phyloP scores from a whole-genome alignment of 2,888 invertebrate genomes.

The Tetranychus piercei region DNA sequence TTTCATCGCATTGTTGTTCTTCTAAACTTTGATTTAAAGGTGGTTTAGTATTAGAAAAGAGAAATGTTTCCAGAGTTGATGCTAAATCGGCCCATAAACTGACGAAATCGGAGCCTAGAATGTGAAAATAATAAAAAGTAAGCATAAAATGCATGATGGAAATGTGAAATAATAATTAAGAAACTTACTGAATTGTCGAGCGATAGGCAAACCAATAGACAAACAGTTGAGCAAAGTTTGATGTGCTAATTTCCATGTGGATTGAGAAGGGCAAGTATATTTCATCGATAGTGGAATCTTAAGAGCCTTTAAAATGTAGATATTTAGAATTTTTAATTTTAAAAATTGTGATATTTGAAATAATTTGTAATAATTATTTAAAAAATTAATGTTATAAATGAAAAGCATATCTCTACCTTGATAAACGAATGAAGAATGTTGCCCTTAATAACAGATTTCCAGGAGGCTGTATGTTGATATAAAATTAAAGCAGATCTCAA shows the following conservation, averaged over 20 bases:
- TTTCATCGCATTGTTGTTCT: conserved; percentile 45
- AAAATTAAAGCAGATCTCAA: conserved; percentile 52
- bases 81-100: conserved; percentile 63
- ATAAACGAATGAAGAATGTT: conserved; percentile 52
- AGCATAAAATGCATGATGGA: background rate
- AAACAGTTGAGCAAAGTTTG: conserved; percentile 55
- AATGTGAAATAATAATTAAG: background rate
- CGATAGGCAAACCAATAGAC: conserved; percentile 66
- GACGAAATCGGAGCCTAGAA: conserved; percentile 30
- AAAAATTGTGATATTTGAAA: too few relatives aligned
- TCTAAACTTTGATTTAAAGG: conserved; percentile 30
- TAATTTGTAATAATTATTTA: too few relatives aligned
- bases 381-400: too few relatives aligned
- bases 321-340: background rate
- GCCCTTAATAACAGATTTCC: conserved; percentile 49
- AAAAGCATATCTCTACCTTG: conserved; percentile 33
- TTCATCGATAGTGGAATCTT: conserved; percentile 56
- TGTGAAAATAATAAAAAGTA: background rate
- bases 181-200: conserved; percentile 50
- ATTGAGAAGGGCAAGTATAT: conserved; percentile 56
- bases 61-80: conserved; percentile 65
- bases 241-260: conserved; percentile 64
- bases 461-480: conserved; percentile 53
- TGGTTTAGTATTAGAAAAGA: conserved; percentile 54
- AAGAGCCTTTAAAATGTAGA: conserved; percentile 38